Evolutionary conservation across 1,140 invertebrate species (phyloP).

Genomic region (Drosophila azteca): DNA sequence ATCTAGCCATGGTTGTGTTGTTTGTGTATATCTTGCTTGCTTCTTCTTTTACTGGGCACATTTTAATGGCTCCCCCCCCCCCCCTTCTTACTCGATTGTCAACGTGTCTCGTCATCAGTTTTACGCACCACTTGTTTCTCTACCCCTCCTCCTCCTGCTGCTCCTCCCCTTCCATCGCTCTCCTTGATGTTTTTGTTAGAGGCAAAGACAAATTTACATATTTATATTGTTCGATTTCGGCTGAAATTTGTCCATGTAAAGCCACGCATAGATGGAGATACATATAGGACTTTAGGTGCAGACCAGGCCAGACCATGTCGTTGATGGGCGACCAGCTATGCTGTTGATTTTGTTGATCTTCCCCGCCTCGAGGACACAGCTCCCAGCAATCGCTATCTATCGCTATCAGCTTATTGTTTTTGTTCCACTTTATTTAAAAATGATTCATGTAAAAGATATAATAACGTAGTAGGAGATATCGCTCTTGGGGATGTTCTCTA

Average conservation of each 20-base stretch:
- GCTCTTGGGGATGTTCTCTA: too few species aligned
- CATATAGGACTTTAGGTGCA: too few species aligned
- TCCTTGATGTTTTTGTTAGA: conserved; percentile 17
- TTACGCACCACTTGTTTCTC: conserved; percentile 68
- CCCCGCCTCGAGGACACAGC: not conserved
- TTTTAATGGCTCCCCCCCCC: conserved; percentile 45
- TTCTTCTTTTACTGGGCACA: not conserved
- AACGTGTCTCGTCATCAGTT: conserved; percentile 75
- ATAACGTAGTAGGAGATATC: too few species aligned
- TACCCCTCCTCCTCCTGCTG: not conserved
- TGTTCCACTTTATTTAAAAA: not conserved
- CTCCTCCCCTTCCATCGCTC: too few species aligned
- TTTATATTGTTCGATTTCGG: conserved; percentile 63
- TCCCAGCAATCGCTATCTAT: conserved; percentile 20
- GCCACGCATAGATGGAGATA: conserved; percentile 1
- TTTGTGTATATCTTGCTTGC: not conserved
- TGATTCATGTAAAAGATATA: too few species aligned
- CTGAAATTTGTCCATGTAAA: conserved; percentile 25
- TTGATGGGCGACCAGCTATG: too few species aligned
- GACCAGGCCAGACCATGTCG: too few species aligned
- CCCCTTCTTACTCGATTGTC: conserved; percentile 56
- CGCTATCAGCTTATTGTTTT: too few species aligned
- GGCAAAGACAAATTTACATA: conserved; percentile 58
- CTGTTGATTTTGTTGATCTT: not conserved
- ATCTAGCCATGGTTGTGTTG: too few species aligned